phyloP scores from a whole-genome alignment of 2,113 vertebrate genomes.

The Ailurus styani region DNA sequence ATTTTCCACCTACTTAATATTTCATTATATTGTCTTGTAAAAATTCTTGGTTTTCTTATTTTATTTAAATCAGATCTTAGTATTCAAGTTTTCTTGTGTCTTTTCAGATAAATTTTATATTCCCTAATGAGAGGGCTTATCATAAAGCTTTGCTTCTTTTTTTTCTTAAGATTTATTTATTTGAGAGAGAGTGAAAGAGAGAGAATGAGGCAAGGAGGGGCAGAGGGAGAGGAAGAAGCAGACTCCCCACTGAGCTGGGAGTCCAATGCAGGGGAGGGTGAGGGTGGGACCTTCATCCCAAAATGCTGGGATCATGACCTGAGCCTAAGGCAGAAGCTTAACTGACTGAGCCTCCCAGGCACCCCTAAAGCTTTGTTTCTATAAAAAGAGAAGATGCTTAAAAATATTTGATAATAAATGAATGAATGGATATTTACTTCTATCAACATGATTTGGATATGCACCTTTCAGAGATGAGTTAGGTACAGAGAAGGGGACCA shows the following conservation, averaged over 20 bases:
- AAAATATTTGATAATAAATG: background rate
- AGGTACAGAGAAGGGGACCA: background rate
- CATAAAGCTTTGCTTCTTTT: background rate
- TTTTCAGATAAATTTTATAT: background rate
- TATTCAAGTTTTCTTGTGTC: background rate
- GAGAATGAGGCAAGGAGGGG: background rate
- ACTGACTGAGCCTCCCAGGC: background rate
- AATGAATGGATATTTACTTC: background rate
- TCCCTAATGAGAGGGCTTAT: background rate
- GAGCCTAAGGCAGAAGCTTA: background rate
- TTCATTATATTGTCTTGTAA: background rate
- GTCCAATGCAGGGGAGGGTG: background rate
- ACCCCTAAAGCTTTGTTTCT: background rate
- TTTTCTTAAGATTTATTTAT: background rate
- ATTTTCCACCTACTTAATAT: background rate
- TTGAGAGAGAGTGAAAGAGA: background rate
- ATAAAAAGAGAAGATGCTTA: background rate
- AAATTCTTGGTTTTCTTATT: background rate
- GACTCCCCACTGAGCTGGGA: background rate
- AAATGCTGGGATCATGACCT: background rate
- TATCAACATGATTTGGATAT: background rate
- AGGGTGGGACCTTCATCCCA: background rate
- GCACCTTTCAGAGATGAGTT: background rate
- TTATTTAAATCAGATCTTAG: background rate
- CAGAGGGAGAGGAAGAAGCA: background rate